Evolutionary conservation across 2,888 invertebrate genomes (phyloP).

Genomic region (Vesta saturnalis): DNA sequence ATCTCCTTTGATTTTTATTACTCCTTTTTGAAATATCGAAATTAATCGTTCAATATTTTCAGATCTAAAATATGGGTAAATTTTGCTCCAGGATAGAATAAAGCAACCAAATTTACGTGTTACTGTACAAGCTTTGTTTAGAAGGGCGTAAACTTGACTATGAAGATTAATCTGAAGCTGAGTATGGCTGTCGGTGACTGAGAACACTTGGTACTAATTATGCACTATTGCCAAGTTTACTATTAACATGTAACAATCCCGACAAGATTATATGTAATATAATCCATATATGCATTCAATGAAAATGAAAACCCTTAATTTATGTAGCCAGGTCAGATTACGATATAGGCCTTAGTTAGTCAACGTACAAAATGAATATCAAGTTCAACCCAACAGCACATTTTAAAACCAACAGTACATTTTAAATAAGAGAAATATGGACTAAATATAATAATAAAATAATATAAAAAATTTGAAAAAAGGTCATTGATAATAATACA

Average conservation of each 20-base stretch:
- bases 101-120: background rate
- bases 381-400: too few relatives aligned
- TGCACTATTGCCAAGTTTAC: background rate
- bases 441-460: too few relatives aligned
- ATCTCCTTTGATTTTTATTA: conserved; percentile 5
- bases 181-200: background rate
- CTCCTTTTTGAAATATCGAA: background rate
- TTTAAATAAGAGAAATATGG: too few relatives aligned
- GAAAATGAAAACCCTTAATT: too few relatives aligned
- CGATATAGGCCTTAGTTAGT: too few relatives aligned
- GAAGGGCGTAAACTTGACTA: background rate
- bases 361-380: too few relatives aligned
- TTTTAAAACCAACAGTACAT: too few relatives aligned
- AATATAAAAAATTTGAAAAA: too few relatives aligned
- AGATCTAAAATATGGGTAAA: background rate
- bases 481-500: too few relatives aligned
- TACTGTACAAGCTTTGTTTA: background rate
- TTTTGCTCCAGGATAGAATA: background rate
- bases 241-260: background rate
- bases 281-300: too few relatives aligned
- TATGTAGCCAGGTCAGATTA: too few relatives aligned
- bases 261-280: background rate
- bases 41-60: background rate
- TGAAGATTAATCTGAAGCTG: background rate
- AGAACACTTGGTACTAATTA: background rate